Base-by-base conservation (phyloP, 2,888 invertebrate genomes). In the Drosophila multiciliata region DNA sequence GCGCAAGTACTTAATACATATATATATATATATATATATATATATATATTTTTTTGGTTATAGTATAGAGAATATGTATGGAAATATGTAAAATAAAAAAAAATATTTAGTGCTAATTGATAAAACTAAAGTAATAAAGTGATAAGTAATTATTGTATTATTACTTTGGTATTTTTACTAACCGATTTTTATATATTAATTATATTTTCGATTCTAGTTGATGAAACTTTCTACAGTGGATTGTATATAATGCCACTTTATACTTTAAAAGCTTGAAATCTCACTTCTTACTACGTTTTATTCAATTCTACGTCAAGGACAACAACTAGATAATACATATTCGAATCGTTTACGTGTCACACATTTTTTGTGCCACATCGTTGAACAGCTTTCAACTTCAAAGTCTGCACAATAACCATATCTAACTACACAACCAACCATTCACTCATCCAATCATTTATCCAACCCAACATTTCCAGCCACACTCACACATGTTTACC, bases 401-500 rank as follows among this genome's bases (percentile, higher is more conserved):
- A 45, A 50, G 61, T 40, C 48, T 38, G n/a, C 32, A 61, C 38
- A 61, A 68, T 66, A 38, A 38, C 15, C 32, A 58, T 38, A 42
- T 36, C 15, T 23, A 50, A 49, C 29, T 40, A 42, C 15, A 29
- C 11, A 49, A 5, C 20, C 23, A 62, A 26, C 32, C 50, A 32
- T 36, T 20, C 17, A 29, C 17, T 8, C 54, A 40, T 35, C n/a
- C 54, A 60, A 50, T 68, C 50, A 57, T 35, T 40, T 57, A 61
- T 6, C 49, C 33, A 57, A 23, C 50, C 23, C 17, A 38, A 50
- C 33, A 40, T 32, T 50, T 26, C 33, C 35, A 26, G 45, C 66
- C 57, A 29, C 49, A 59, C 48, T 55, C 58, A 52, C 50, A 54
- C 60, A 50, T 61, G 40, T 35, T 68, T 65, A 54, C 55, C 42